These are phyloP conservation scores for Sesia bembeciformis DNA, from an alignment of 2,888 invertebrate genomes.

Conservation along the genomic window DNA sequence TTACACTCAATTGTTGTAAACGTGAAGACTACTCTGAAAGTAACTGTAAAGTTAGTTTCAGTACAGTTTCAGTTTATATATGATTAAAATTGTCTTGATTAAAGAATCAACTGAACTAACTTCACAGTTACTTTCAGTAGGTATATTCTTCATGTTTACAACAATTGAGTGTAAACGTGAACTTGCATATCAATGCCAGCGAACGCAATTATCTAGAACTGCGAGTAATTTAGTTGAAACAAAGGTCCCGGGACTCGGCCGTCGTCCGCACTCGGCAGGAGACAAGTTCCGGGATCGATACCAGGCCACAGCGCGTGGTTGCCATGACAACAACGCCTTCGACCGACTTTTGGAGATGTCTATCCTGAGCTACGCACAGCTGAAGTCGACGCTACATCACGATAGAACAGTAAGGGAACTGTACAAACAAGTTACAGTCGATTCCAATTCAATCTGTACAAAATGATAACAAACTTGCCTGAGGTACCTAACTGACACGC, in stretches of 20 bases:
- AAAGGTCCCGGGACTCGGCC: background rate
- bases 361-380: background rate
- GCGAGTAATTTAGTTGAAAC: background rate
- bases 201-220: too few relatives aligned
- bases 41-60: too few relatives aligned
- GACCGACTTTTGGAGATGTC: background rate
- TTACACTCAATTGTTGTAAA: too few relatives aligned
- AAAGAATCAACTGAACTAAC: too few relatives aligned
- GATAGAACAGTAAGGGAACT: background rate
- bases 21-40: too few relatives aligned
- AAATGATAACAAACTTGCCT: background rate
- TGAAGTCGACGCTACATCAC: background rate
- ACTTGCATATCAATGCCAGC: too few relatives aligned
- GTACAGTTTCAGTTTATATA: too few relatives aligned
- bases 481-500: background rate
- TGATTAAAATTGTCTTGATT: too few relatives aligned
- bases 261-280: constrained; percentile 1
- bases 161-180: too few relatives aligned
- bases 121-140: too few relatives aligned
- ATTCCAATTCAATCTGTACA: background rate
- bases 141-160: too few relatives aligned
- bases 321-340: constrained; percentile 18
- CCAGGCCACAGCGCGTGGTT: constrained; percentile 16
- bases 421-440: background rate
- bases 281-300: constrained; percentile 21